Evolutionary conservation across 2,113 vertebrate genomes (phyloP).

Genomic region (Hymenochirus boettgeri): DNA sequence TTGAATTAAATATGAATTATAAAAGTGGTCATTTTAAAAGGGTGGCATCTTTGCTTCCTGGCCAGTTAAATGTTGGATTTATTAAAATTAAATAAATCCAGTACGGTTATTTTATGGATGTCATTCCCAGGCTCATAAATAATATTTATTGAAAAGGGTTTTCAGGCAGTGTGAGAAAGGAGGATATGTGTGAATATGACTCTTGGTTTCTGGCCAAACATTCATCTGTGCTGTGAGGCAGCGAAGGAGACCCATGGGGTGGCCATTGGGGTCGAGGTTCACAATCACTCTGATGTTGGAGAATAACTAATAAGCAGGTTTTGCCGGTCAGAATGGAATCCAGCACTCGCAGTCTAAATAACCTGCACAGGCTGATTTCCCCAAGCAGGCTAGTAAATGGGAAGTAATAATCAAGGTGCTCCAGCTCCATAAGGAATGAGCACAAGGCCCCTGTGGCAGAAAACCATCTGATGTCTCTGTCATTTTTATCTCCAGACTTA

Average conservation of each 20-base stretch:
- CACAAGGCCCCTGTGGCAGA: too few species aligned
- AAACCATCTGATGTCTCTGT: too few species aligned
- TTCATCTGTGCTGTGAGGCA: background rate
- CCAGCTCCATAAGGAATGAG: too few species aligned
- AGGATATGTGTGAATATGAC: background rate
- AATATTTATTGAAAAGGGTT: background rate
- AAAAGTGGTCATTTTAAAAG: too few species aligned
- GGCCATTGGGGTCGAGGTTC: background rate
- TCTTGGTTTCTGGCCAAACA: background rate
- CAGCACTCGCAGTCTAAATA: background rate
- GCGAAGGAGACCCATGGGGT: background rate
- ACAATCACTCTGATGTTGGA: background rate
- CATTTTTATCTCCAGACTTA: too few species aligned
- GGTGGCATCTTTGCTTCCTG: too few species aligned
- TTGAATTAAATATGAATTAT: too few species aligned
- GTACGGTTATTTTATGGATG: background rate
- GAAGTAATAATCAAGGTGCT: too few species aligned
- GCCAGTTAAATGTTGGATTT: too few species aligned
- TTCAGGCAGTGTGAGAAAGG: background rate
- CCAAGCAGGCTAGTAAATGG: too few species aligned
- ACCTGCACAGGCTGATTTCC: background rate
- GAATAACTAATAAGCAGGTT: background rate
- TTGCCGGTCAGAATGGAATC: background rate
- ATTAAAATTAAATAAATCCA: background rate
- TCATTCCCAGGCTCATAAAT: background rate